A percentile compares a stretch with the other conserved stretches of the same genome.
phyloP scores from a whole-genome alignment of 2,888 invertebrate genomes.

The Callyntrura guangdongensis region DNA sequence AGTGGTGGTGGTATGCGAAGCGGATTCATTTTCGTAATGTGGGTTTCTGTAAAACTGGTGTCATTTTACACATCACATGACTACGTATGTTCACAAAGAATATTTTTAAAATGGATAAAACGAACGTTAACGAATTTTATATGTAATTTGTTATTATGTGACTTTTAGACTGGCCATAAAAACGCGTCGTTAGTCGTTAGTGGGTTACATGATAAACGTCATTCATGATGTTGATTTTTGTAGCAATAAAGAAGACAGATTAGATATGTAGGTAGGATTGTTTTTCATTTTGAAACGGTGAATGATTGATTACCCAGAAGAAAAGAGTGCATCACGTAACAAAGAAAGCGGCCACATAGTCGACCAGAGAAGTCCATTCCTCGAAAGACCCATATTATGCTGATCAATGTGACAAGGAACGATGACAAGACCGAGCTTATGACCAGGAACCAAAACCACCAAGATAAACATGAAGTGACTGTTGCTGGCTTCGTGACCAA shows the following conservation, averaged over 20 bases:
- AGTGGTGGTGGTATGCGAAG: no score
- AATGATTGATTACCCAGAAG: conserved; percentile 83
- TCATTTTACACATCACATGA: conserved; percentile 74
- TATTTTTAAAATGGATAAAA: background rate
- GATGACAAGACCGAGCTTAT: conserved; percentile 81
- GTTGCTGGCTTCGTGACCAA: conserved; percentile 19
- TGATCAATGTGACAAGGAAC: conserved; percentile 84
- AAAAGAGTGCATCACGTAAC: conserved; percentile 85
- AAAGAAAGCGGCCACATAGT: conserved; percentile 85
- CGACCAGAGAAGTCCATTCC: conserved; percentile 85
- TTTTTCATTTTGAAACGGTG: conserved; percentile 20
- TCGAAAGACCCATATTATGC: conserved; percentile 84
- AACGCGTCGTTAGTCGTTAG: background rate
- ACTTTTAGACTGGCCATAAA: background rate
- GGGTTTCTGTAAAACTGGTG: conserved; percentile 54
- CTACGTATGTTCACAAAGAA: conserved; percentile 47
- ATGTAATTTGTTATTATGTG: conserved; percentile 61
- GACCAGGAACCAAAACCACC: conserved; percentile 82
- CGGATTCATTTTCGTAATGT: background rate
- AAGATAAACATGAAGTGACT: conserved; percentile 68
- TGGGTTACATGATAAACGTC: background rate
- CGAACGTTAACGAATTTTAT: conserved; percentile 54
- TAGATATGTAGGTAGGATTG: background rate
- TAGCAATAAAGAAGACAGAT: conserved; percentile 4
- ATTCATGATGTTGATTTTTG: background rate